phyloP scores from a whole-genome alignment of 1,140 invertebrate species.

The Brachionus paranguensis region DNA sequence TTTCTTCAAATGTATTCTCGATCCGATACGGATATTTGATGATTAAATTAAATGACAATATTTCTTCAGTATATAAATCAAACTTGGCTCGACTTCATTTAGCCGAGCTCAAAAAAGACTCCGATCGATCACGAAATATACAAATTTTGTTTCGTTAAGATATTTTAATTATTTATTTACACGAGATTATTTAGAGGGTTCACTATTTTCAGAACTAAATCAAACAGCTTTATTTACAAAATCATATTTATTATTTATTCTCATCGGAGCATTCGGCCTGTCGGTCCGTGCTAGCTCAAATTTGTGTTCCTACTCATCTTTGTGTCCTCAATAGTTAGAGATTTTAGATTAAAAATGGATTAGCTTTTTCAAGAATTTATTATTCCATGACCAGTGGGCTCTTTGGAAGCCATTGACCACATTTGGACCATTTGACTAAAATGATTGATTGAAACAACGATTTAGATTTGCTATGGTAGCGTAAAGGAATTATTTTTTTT shows the following conservation, averaged over 20 bases:
- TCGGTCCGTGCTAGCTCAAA: background rate
- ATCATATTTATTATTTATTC: background rate
- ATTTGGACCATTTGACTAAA: background rate
- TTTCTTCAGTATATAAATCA: background rate
- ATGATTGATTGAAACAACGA: background rate
- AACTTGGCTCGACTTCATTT: background rate
- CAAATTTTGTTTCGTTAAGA: background rate
- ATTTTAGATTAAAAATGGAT: background rate
- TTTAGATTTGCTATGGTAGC: background rate
- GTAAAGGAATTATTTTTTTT: background rate
- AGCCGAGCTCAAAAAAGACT: background rate
- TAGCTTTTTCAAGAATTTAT: background rate
- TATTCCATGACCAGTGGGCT: background rate
- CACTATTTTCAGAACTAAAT: background rate
- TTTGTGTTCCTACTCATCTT: background rate
- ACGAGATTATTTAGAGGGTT: background rate
- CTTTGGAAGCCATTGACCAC: background rate
- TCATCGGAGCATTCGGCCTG: background rate
- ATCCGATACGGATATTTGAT: background rate
- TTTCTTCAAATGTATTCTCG: background rate
- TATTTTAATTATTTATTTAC: conserved; percentile 4
- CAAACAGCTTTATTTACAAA: background rate
- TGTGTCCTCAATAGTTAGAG: background rate
- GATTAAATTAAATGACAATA: conserved; percentile 2
- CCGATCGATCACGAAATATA: background rate